These are phyloP conservation scores for Amphibalanus amphitrite DNA, from an alignment of 1,140 invertebrate species.

Conservation along the genomic window DNA sequence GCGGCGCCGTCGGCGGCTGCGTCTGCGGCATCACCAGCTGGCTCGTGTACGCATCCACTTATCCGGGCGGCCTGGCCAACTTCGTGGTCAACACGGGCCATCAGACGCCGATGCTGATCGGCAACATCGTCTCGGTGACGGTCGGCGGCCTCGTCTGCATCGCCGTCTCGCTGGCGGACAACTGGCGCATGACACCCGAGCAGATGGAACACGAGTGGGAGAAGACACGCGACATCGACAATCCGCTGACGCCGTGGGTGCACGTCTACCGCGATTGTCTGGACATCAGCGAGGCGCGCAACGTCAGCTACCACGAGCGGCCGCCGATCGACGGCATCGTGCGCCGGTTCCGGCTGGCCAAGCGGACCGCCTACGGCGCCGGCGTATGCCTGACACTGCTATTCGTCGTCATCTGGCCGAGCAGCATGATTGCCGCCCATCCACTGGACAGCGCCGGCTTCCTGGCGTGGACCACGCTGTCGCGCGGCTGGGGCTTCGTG, in stretches of 20 bases:
- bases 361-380: constrained; percentile 10
- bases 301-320: constrained; percentile 8
- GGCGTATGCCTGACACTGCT: constrained; percentile 11
- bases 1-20: constrained; percentile 24
- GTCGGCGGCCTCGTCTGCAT: constrained; percentile 24
- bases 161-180: constrained; percentile 22
- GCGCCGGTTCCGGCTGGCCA: constrained; percentile 11
- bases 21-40: constrained; percentile 24
- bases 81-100: constrained; percentile 25
- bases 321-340: constrained; percentile 10
- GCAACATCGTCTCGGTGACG: constrained; percentile 27
- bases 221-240: constrained; percentile 30
- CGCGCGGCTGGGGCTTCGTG: constrained; percentile 14
- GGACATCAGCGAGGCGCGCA: constrained; percentile 13
- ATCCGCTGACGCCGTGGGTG: constrained; percentile 29
- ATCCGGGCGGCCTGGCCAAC: constrained; percentile 23
- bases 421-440: constrained; percentile 12
- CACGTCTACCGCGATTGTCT: constrained; percentile 27
- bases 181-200: constrained; percentile 15
- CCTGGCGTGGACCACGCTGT: constrained; percentile 11
- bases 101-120: constrained; percentile 26
- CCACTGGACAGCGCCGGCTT: constrained; percentile 10
- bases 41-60: constrained; percentile 24
- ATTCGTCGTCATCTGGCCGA: constrained; percentile 15
- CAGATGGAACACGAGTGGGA: constrained; percentile 26